Evolutionary conservation across 2,888 invertebrate species (phyloP).

Genomic region (Anthrax anthrax): DNA sequence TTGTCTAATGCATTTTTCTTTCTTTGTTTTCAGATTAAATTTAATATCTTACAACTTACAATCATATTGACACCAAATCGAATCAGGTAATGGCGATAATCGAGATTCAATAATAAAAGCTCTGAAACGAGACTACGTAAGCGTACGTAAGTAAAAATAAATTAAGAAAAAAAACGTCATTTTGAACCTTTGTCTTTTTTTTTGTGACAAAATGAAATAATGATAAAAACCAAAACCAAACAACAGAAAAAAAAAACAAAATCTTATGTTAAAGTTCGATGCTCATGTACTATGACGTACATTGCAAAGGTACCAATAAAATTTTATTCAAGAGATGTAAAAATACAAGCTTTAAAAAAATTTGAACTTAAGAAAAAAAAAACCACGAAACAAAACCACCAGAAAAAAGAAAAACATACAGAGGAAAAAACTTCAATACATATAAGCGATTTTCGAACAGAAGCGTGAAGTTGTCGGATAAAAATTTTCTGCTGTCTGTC

Average conservation of each 20-base stretch:
- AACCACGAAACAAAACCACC: not conserved
- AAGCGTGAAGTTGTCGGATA: constrained; percentile 8
- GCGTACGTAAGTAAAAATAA: not conserved
- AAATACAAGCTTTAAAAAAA: not conserved
- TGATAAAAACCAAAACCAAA: too few relatives aligned
- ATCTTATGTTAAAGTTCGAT: not conserved
- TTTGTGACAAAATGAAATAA: not conserved
- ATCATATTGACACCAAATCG: constrained; percentile 4
- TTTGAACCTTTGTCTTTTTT: not conserved
- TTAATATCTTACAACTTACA: too few relatives aligned
- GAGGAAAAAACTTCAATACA: too few relatives aligned
- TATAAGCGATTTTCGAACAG: not conserved
- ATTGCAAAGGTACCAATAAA: too few relatives aligned
- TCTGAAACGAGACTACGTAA: not conserved
- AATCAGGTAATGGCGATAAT: constrained; percentile 3
- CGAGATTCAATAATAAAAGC: not conserved
- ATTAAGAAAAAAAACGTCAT: not conserved
- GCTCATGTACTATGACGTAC: too few relatives aligned
- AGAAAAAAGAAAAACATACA: not conserved
- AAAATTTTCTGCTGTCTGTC: constrained; percentile 1
- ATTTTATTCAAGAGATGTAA: not conserved
- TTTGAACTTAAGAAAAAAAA: not conserved
- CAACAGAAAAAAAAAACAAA: not conserved
- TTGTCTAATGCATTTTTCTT: too few relatives aligned
- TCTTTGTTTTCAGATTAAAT: too few relatives aligned